phyloP scores from a whole-genome alignment of 2,113 vertebrate genomes.

The Mungos mungo region DNA sequence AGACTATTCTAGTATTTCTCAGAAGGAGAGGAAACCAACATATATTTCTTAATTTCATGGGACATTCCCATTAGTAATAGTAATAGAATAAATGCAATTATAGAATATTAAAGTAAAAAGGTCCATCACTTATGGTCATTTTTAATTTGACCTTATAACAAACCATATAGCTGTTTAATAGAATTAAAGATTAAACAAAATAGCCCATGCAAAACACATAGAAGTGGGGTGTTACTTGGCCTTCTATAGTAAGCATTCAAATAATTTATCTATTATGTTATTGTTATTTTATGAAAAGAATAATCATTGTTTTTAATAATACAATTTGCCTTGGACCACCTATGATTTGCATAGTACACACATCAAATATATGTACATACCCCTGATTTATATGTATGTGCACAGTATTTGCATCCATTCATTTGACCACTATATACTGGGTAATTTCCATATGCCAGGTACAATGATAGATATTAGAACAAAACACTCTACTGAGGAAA shows the following conservation, averaged over 20 bases:
- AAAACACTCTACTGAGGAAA: not conserved
- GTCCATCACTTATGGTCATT: not conserved
- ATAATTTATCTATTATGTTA: not conserved
- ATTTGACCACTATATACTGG: not conserved
- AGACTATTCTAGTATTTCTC: not conserved
- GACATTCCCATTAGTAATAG: not conserved
- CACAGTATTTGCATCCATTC: not conserved
- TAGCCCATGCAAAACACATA: not conserved
- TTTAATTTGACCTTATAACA: not conserved
- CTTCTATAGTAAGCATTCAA: not conserved
- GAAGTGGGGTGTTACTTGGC: not conserved
- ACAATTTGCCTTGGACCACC: not conserved
- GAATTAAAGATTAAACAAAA: not conserved
- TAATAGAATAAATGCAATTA: not conserved
- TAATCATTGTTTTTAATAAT: not conserved
- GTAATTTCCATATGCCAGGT: not conserved
- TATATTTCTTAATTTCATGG: not conserved
- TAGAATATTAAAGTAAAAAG: not conserved
- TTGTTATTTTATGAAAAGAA: slow-evolving; percentile 32
- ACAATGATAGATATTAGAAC: not conserved
- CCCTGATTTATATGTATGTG: not conserved
- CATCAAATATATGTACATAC: not conserved
- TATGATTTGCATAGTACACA: not conserved
- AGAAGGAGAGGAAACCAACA: not conserved
- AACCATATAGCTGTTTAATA: not conserved